These are phyloP conservation scores for Hyposoter dolosus DNA, from an alignment of 2,888 invertebrate species.

Conservation along the genomic window DNA sequence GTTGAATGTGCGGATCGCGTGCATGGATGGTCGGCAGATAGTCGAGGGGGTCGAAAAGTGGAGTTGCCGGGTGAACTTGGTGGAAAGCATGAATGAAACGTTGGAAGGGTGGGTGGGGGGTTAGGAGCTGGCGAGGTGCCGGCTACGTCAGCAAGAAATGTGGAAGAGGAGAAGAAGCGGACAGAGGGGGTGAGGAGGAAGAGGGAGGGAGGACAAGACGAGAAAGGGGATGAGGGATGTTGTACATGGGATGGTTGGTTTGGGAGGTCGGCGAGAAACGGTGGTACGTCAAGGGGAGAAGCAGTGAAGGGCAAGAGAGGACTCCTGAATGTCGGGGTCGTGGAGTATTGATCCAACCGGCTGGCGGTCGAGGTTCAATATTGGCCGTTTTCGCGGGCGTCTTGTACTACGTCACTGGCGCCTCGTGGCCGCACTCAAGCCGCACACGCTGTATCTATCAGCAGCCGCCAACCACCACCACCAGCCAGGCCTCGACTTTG, in stretches of 20 bases:
- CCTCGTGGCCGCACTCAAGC: constrained; percentile 67
- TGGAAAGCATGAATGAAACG: constrained; percentile 82
- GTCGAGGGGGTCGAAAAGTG: constrained; percentile 66
- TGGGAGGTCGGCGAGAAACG: constrained; percentile 45
- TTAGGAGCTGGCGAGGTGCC: constrained; percentile 66
- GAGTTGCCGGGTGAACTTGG: constrained; percentile 66
- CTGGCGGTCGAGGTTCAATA: constrained; percentile 80
- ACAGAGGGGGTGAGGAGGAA: constrained; percentile 60
- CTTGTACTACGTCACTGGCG: constrained; percentile 78
- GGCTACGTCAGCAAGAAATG: constrained; percentile 69
- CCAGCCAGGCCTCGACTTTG: constrained; percentile 68
- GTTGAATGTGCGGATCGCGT: constrained; percentile 14
- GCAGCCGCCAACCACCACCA: constrained; percentile 40
- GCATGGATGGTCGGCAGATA: constrained; percentile 57
- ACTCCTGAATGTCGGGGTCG: constrained; percentile 84
- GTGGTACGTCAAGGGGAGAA: constrained; percentile 11
- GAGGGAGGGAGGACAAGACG: constrained; percentile 61
- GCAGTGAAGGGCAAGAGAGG: constrained; percentile 71
- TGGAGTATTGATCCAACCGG: constrained; percentile 83
- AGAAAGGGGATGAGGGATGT: constrained; percentile 80
- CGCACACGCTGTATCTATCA: constrained; percentile 50
- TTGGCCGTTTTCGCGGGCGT: constrained; percentile 80
- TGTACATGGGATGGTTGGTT: constrained; percentile 71
- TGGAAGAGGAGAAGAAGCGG: constrained; percentile 75
- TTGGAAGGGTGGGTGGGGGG: constrained; percentile 71